Evolutionary conservation across 2,113 vertebrate genomes (phyloP), one percentile per base, ranked within the genome.

Genomic region (Pandion haliaetus): DNA sequence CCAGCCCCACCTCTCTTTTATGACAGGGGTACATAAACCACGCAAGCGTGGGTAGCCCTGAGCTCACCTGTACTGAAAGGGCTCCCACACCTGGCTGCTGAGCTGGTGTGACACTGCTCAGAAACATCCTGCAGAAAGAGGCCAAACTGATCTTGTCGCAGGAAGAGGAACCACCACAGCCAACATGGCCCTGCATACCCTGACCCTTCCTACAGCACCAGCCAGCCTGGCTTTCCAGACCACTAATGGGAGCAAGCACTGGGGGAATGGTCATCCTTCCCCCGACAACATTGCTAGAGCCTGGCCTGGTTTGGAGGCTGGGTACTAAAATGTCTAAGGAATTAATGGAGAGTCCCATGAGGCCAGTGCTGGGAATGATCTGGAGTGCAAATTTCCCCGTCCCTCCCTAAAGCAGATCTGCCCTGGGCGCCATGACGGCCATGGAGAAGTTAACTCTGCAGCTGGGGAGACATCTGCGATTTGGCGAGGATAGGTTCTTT

Each of bases 401-500:
- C 61, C 26, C 65, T 93, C 62, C 70, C 66, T 82, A 66, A 79
- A 87, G 34, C 58, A 72, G 93, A 69, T 47, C 69, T 95, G 73
- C 83, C 45, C 70, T 72, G 40, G 29, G 54, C 0, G 0, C 81
- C 16, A 11, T 34, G 62, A 69, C n/a, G n/a, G 62, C 77, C 45
- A 34, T n/a, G 62, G 91, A 94, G 84, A 95, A 87, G 70, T 93
- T 82, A 89, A 69, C 50, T 73, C 47, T 32, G n/a, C 94, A 96
- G 78, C 96, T 96, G 93, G 78, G 84, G 59, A 90, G 84, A 91
- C 89, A 85, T 93, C 78, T 91, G 96, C 1, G 9, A 82, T 95
- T 91, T 95, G 93, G 84, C 26, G 8, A 80, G 59, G n/a, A 66
- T 59, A 86, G 95, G 86, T 93, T 97, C 94, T 96, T 97, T 97